Conservation (phyloP, 2,888 invertebrate genomes). For the Pristionchus mayeri region DNA sequence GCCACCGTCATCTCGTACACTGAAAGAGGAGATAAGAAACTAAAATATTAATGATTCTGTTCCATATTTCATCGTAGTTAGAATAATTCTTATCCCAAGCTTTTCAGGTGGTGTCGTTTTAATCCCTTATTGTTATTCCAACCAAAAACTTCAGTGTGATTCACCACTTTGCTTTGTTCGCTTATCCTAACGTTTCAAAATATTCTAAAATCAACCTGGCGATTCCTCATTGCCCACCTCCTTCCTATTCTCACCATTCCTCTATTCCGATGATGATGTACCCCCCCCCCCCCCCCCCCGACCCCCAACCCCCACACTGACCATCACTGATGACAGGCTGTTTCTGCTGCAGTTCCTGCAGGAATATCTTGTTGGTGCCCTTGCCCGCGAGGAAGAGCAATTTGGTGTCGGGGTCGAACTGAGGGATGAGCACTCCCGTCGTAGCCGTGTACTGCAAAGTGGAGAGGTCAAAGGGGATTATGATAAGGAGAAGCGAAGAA, state of each 20-base stretch:
- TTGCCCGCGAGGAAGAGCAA: constrained; percentile 94
- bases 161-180: too few species aligned
- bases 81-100: background rate
- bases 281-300: background rate
- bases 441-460: constrained; percentile 43
- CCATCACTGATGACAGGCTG: constrained; percentile 78
- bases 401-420: constrained; percentile 92
- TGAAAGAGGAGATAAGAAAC: constrained; percentile 52
- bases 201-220: background rate
- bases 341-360: constrained; percentile 90
- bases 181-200: background rate
- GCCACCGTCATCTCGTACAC: constrained; percentile 88
- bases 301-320: constrained; percentile 1
- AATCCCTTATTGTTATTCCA: background rate
- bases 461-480: too few species aligned
- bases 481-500: too few species aligned
- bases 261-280: too few species aligned
- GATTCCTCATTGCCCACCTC: background rate
- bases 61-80: too few species aligned
- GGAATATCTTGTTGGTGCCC: constrained; percentile 88
- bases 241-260: background rate
- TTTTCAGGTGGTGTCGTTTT: background rate
- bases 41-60: too few species aligned
- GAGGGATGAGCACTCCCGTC: constrained; percentile 87
- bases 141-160: too few species aligned